A percentile compares a stretch with the other conserved stretches of the same genome.
These are phyloP conservation scores for Nasua narica DNA, from an alignment of 2,797 vertebrate species.

Conservation along the genomic window DNA sequence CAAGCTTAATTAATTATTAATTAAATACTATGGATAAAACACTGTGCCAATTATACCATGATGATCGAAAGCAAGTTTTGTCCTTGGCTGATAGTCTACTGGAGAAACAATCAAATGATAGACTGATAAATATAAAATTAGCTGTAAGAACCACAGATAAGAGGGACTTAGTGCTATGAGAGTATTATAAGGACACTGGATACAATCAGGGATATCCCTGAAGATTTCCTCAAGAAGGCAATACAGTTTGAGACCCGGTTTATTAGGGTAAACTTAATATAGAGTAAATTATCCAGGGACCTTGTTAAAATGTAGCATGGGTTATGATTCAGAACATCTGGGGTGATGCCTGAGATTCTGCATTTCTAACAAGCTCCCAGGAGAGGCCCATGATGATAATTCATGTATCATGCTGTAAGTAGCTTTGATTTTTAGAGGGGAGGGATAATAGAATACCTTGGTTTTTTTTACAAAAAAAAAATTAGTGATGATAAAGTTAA, in stretches of 20 bases:
- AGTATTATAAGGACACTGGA: background rate
- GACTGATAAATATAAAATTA: background rate
- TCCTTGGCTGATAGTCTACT: background rate
- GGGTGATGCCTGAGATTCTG: background rate
- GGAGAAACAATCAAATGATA: background rate
- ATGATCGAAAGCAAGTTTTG: background rate
- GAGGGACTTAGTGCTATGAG: background rate
- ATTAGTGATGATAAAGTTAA: background rate
- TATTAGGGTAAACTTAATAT: background rate
- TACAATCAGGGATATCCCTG: background rate
- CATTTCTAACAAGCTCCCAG: background rate
- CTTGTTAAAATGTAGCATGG: background rate
- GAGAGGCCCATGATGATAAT: background rate
- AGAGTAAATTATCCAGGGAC: background rate
- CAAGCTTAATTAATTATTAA: background rate
- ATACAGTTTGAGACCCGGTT: background rate
- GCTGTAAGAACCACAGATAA: background rate
- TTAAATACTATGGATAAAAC: background rate
- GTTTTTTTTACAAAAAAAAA: background rate
- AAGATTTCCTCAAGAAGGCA: background rate
- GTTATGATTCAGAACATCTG: background rate
- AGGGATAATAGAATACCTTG: background rate
- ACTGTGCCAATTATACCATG: background rate
- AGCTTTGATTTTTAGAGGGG: background rate
- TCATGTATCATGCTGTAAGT: background rate